Evolutionary conservation across 2,797 vertebrate genomes (phyloP), one percentile per base, ranked within the genome.

Genomic region (Ceryle rudis): DNA sequence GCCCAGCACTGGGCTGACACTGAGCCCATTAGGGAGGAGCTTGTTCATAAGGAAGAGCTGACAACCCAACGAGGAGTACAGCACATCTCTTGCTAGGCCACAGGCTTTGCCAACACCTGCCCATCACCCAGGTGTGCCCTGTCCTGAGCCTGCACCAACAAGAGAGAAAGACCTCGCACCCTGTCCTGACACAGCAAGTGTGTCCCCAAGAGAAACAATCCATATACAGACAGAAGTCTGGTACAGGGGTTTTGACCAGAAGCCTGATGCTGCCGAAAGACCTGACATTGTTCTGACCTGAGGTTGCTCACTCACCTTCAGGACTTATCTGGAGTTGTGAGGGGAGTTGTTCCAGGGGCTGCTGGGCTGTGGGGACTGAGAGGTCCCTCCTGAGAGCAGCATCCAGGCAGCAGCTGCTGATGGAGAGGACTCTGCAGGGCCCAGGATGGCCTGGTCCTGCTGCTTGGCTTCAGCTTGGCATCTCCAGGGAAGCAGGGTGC

Each of bases 31-130:
- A 10, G 41, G 73, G 65, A 47, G 65, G 18, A 37, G n/a, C 35
- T 86, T 12, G 23, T 2, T 37, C 19, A 49, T 51, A 60, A 83
- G 17, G 52, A 65, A 55, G 18, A 1, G 1, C 8, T 37, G 16
- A 23, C 0, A 3, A 37, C 14, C 0, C 7, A 61, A 47, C 33
- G 49, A 69, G 62, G 46, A 72, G 17, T 25, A n/a, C n/a, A 42
- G 52, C 0, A 0, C 19, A 13, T 41, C 58, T 47, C n/a, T 20
- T 1, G 0, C n/a, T 4, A 41, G 57, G 35, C 70, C 46, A 41
- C 1, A 2, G 47, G 47, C 44, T 66, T 33, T 89, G 52, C 23
- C 78, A 64, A 44, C 33, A 44, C 31, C 61, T 54, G 54, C 44
- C 64, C 18, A 5, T 47, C 35, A 35, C 31, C n/a, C 33, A 26